Evolutionary conservation across 1,140 invertebrate genomes (phyloP), one percentile per base, ranked within the genome.

Genomic region (Solenopsis invicta): DNA sequence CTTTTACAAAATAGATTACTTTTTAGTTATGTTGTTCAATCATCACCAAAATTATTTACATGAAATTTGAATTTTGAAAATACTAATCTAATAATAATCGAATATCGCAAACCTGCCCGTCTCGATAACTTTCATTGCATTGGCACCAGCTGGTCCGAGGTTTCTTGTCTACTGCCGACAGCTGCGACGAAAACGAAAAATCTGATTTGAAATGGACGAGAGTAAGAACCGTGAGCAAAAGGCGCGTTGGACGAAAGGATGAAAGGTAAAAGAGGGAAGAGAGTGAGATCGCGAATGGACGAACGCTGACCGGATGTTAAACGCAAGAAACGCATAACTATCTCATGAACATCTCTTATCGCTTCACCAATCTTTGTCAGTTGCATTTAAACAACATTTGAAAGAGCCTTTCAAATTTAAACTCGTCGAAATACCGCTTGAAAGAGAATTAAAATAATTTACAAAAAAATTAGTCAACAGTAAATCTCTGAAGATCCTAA

Each of bases 161-260:
- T 93, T 96, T 96, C 92, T 96, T 96, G 91, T 96, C 95, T 93
- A 96, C 94, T 76, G 95, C 93, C 90, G 95, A 96, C 88, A 97
- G 93, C 96, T 97, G 94, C 88, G 93, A 92, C 88, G 92, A 93
- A 93, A 93, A 88, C 87, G 90, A 93, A 92, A 92, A 91, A 93
- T 93, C 71, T 29, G 87, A 90, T 88, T 92, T 54, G 86, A 75
- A 92, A 91, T 89, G 84, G 66, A 77, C 81, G 88, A 56, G 86
- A 69, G 74, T 85, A 92, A 92, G 91, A 92, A 92, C 81, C 12
- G 48, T 21, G 29, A 24, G 37, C 18, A 16, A 13, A 21, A 59
- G 61, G 24, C n/a, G 21, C 24, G 5, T 41, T 41, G 45, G 59
- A 62, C 54, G 37, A 52, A 86, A 64, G 48, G 69, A 77, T 62